phyloP scores from a whole-genome alignment of 2,888 invertebrate genomes.

The Eretmocerus hayati region DNA sequence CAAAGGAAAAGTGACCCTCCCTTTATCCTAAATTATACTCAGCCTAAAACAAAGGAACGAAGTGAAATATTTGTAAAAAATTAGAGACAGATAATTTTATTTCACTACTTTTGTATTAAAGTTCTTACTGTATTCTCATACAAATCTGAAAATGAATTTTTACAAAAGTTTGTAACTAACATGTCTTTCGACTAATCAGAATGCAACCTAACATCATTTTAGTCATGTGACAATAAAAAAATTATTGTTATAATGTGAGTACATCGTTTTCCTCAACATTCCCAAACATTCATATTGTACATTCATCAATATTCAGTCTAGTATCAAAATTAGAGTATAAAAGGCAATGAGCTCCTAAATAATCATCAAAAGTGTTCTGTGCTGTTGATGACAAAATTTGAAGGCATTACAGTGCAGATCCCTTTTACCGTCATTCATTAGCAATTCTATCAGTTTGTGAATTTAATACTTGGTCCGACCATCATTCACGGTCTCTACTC shows the following conservation, averaged over 20 bases:
- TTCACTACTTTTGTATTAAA: constrained; percentile 20
- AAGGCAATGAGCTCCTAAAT: too few relatives aligned
- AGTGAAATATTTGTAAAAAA: constrained; percentile 17
- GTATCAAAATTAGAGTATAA: constrained; percentile 25
- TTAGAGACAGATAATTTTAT: constrained; percentile 14
- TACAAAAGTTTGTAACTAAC: constrained; percentile 31
- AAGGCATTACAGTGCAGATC: too few relatives aligned
- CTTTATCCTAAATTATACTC: constrained; percentile 10
- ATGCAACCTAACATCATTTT: constrained; percentile 27
- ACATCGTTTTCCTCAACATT: constrained; percentile 20
- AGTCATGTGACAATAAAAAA: constrained; percentile 37
- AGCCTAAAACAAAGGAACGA: constrained; percentile 5
- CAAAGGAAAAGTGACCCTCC: too few relatives aligned
- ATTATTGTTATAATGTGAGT: constrained; percentile 21
- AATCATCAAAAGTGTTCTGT: too few relatives aligned
- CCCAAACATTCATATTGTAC: too few relatives aligned
- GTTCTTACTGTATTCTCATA: constrained; percentile 21
- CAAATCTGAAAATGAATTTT: constrained; percentile 29
- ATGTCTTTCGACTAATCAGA: constrained; percentile 23
- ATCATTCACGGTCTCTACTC: too few relatives aligned
- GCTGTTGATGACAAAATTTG: too few relatives aligned
- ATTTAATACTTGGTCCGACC: too few relatives aligned
- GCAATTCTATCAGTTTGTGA: too few relatives aligned
- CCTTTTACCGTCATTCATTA: too few relatives aligned
- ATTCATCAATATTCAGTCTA: constrained; percentile 16